These are phyloP conservation scores for Clanis bilineata DNA, from an alignment of 2,888 invertebrate species.

Conservation along the genomic window DNA sequence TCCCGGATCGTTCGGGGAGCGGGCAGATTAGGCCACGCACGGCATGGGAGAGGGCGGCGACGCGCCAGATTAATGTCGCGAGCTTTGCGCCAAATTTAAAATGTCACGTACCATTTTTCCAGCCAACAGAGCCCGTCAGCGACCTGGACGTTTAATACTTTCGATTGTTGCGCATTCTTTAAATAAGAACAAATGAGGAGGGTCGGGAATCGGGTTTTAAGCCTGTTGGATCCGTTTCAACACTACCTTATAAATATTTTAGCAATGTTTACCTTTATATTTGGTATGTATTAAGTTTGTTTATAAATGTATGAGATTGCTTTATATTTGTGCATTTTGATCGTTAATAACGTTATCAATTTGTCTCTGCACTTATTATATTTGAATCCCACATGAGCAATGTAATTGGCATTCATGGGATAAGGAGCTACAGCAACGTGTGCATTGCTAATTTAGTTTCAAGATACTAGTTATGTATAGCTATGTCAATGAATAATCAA, in stretches of 20 bases:
- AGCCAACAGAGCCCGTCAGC: slow-evolving; percentile 65
- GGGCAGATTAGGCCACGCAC: slow-evolving; percentile 76
- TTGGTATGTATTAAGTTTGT: not conserved
- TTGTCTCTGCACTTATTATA: not conserved
- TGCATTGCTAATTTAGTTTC: slow-evolving; percentile 7
- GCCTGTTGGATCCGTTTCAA: not conserved
- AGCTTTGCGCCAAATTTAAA: slow-evolving; percentile 78
- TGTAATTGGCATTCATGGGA: slow-evolving; percentile 7
- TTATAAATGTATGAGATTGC: slow-evolving; percentile 7
- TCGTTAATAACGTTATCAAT: not conserved
- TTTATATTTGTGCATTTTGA: not conserved
- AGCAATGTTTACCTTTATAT: not conserved
- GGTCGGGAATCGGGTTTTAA: slow-evolving; percentile 13
- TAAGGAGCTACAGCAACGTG: slow-evolving; percentile 8
- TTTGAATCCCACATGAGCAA: not conserved
- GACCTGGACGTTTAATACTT: slow-evolving; percentile 59
- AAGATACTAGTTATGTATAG: slow-evolving; percentile 8
- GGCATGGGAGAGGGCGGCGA: slow-evolving; percentile 70
- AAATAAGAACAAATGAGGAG: slow-evolving; percentile 32
- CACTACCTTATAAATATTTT: not conserved
- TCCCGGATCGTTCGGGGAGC: slow-evolving; percentile 71
- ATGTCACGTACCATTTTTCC: slow-evolving; percentile 79
- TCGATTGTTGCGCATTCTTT: slow-evolving; percentile 52
- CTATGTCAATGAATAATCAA: slow-evolving; percentile 2
- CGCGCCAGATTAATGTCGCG: slow-evolving; percentile 77